Conservation (phyloP, 1,140 invertebrate genomes). For the Oncopodura yosiiana region DNA sequence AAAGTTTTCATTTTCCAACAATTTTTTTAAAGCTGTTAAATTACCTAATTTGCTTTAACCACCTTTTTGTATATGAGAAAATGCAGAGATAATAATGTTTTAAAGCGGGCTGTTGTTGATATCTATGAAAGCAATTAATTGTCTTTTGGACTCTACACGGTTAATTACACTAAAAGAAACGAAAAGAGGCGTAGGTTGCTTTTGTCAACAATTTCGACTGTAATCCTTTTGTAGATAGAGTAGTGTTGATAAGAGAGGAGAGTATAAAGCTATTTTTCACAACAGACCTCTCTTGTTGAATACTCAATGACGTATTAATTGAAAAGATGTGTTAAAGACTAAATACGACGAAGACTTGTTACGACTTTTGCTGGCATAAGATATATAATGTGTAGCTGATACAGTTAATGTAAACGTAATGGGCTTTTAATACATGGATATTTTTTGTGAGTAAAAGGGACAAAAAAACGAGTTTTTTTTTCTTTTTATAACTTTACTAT, state of each 20-base stretch:
- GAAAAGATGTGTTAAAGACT: conserved; percentile 6
- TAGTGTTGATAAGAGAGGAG: no score
- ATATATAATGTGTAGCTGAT: not conserved
- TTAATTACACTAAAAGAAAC: conserved; percentile 5
- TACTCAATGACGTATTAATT: conserved; percentile 9
- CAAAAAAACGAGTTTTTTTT: not conserved
- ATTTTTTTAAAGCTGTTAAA: no score
- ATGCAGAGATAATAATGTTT: no score
- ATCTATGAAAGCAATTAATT: not conserved
- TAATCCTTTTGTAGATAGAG: not conserved
- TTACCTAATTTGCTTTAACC: no score
- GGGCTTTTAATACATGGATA: no score
- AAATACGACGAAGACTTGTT: not conserved
- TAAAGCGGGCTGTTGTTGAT: not conserved
- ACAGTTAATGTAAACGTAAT: not conserved
- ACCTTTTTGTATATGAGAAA: no score
- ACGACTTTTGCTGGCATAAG: not conserved
- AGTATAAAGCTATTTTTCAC: no score
- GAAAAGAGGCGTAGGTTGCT: not conserved
- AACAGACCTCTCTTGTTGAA: conserved; percentile 3
- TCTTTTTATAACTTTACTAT: not conserved
- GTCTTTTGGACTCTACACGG: not conserved
- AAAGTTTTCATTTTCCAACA: no score
- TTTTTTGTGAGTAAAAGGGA: no score
- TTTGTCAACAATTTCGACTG: not conserved